These are phyloP conservation scores for Drosophila pseudotalamancana DNA, from an alignment of 2,888 invertebrate species.

Conservation along the genomic window DNA sequence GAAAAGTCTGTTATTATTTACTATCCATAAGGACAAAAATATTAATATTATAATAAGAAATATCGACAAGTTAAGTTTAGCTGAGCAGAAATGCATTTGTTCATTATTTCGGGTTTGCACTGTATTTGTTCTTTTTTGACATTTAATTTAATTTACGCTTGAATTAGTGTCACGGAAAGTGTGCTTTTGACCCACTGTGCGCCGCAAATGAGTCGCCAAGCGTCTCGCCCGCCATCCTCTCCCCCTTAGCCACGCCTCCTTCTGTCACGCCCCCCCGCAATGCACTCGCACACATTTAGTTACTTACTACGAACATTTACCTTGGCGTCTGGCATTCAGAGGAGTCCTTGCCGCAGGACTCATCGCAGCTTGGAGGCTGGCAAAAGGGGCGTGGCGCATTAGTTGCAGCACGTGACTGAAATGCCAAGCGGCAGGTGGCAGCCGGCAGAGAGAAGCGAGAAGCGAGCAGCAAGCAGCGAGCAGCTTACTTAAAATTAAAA, in stretches of 20 bases:
- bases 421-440: conserved; percentile 53
- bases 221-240: conserved; percentile 16
- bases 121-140: too few relatives aligned
- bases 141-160: background rate
- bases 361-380: conserved; percentile 61
- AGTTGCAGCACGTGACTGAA: conserved; percentile 76
- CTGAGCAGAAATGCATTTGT: background rate
- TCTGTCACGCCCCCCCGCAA: background rate
- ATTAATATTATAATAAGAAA: too few relatives aligned
- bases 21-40: too few relatives aligned
- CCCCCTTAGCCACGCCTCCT: background rate
- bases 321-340: conserved; percentile 50
- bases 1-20: too few relatives aligned
- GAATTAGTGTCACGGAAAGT: too few relatives aligned
- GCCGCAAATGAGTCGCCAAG: conserved; percentile 60
- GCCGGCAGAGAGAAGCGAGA: background rate
- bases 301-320: conserved; percentile 71
- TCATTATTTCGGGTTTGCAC: background rate
- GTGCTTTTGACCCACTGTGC: background rate
- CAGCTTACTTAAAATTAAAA: conserved; percentile 76
- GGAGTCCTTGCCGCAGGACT: conserved; percentile 42
- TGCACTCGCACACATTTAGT: conserved; percentile 47
- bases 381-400: conserved; percentile 59
- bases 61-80: too few relatives aligned
- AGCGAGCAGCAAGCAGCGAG: conserved; percentile 25